Base-by-base conservation (phyloP, 2,888 invertebrate genomes). In the Unio delphinus region DNA sequence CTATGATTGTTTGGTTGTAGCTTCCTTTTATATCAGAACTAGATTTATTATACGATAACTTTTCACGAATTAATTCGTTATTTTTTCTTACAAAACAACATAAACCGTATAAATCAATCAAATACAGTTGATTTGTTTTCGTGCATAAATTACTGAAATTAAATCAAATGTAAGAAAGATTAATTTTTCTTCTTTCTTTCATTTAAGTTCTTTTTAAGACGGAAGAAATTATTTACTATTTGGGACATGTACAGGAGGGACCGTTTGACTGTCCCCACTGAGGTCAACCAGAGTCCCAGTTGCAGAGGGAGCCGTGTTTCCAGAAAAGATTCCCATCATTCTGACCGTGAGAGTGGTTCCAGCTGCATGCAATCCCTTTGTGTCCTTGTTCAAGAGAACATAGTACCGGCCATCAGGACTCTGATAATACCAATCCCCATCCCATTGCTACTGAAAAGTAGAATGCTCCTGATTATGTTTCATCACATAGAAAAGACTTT, bases 241-340 rank as follows among this genome's bases (percentile, higher is more conserved):
- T 20, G 72, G 69, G 26, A 71, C 68, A 18, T 69, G 67, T 20
- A 82, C 61, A 4, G 74, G 63, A 7, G 82, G 80, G 2, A 80
- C 79, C 2, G 79, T 80, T 59, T 80, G 79, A 8, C 69, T 67
- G 64, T 80, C 82, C 61, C 72, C 69, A 4, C 80, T 75, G 28
- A 82, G 71, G 61, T 82, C 80, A 23, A 75, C 73, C n/a, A 79
- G 75, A 30, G 70, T 72, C 3, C 76, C 82, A 8, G 78, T 76
- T 2, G 76, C 82, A 17, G 79, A 67, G 0, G 80, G 80, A 2
- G 72, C 64, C 18, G 72, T 65, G 28, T 68, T 63, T n/a, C 82
- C 82, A n/a, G 70, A 64, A 55, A 70, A 78, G 61, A 74, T 73
- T 28, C 80, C 82, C 69, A 78, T 75, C 72, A 82, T 78, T 34